phyloP scores from a whole-genome alignment of 2,888 invertebrate genomes.

The Leptinotarsa rubiginosa region DNA sequence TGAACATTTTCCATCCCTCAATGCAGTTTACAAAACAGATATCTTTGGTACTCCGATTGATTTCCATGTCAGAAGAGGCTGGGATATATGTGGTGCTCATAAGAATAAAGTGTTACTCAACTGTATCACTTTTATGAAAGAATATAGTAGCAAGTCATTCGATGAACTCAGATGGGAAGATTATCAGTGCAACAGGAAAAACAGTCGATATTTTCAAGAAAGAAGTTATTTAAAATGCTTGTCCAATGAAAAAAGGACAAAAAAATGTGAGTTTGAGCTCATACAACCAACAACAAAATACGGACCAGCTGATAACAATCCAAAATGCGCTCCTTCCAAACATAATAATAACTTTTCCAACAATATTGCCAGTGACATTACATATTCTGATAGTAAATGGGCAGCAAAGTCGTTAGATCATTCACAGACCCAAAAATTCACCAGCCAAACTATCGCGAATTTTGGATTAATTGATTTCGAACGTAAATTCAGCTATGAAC shows the following conservation, averaged over 20 bases:
- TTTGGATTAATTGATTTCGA: constrained; percentile 20
- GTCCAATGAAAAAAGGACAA: constrained; percentile 25
- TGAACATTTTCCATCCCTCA: constrained; percentile 43
- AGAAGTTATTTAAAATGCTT: constrained; percentile 37
- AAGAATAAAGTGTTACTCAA: constrained; percentile 35
- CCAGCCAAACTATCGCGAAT: background rate
- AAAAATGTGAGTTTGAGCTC: constrained; percentile 16
- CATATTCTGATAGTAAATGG: too few species aligned
- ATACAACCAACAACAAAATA: background rate
- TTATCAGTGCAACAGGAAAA: constrained; percentile 41
- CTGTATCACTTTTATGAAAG: constrained; percentile 43
- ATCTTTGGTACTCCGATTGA: constrained; percentile 41
- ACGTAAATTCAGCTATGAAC: constrained; percentile 3
- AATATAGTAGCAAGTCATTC: constrained; percentile 42
- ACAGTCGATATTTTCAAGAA: constrained; percentile 39
- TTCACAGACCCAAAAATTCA: too few species aligned
- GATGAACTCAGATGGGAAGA: constrained; percentile 48
- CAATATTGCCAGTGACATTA: background rate
- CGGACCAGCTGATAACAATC: background rate
- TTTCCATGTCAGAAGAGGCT: constrained; percentile 35
- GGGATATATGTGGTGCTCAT: constrained; percentile 32
- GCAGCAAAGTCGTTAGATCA: background rate
- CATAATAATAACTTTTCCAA: background rate
- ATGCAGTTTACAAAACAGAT: constrained; percentile 39
- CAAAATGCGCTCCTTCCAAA: background rate